Conservation (phyloP, 2,888 invertebrate species). For the Diplazon laetatorius region DNA sequence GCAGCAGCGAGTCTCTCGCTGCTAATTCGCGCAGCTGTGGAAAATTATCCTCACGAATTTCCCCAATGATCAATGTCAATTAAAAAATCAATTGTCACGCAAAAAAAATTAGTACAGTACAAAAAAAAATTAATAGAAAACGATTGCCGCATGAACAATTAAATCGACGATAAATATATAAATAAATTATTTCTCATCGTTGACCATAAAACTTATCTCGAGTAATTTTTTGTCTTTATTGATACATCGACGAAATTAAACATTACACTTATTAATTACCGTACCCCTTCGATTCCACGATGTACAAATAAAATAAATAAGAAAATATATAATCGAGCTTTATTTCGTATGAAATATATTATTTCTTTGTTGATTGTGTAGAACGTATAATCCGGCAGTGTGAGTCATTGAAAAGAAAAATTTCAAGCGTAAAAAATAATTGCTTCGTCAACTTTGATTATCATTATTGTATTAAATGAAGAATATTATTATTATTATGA, state of each 20-base stretch:
- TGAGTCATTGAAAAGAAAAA: background rate
- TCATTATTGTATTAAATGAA: background rate
- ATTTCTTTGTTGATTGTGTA: background rate
- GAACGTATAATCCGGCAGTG: constrained; percentile 7
- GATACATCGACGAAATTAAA: background rate
- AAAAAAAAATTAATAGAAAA: no score
- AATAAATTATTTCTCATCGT: background rate
- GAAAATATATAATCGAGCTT: constrained; percentile 36
- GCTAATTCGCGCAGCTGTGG: constrained; percentile 73
- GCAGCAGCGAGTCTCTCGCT: constrained; percentile 80
- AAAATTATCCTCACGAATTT: constrained; percentile 62
- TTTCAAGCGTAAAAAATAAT: background rate
- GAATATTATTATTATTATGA: no score
- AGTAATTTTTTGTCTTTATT: background rate
- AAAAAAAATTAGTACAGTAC: no score
- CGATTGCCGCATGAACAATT: background rate
- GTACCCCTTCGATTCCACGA: background rate
- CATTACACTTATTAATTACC: background rate
- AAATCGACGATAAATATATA: background rate
- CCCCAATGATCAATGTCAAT: no score
- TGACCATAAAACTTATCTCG: background rate
- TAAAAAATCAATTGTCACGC: no score
- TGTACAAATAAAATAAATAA: constrained; percentile 20
- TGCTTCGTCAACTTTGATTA: background rate
- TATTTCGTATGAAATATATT: background rate